These are phyloP conservation scores for Tarsius wallacei DNA, from an alignment of 2,797 vertebrate species.

Conservation along the genomic window DNA sequence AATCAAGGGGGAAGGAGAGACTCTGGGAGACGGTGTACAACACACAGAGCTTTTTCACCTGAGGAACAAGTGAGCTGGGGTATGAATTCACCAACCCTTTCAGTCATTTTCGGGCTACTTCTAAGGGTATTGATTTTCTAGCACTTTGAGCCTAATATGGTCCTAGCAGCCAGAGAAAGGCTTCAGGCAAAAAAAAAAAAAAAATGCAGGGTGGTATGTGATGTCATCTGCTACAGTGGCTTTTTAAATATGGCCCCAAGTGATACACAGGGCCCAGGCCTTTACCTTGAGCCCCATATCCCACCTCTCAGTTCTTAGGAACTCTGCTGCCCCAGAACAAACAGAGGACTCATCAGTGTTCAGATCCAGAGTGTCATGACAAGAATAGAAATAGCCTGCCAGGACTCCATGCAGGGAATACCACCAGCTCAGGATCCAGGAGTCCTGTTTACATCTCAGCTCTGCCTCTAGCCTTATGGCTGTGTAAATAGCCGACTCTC, in stretches of 20 bases:
- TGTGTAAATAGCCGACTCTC: not conserved
- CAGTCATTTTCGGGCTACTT: not conserved
- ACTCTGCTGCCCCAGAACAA: not conserved
- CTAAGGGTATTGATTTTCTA: not conserved
- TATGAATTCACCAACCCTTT: not conserved
- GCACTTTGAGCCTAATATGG: not conserved
- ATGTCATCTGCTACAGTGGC: not conserved
- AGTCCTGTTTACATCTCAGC: not conserved
- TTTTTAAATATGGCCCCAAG: not conserved
- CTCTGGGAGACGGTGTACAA: too few species aligned
- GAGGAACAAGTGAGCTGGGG: rapidly evolving
- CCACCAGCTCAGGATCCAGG: rapidly evolving
- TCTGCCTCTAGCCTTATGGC: not conserved
- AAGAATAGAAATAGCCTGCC: not conserved
- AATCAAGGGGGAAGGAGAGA: too few species aligned
- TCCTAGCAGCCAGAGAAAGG: not conserved
- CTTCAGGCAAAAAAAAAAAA: not conserved
- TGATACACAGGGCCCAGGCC: not conserved
- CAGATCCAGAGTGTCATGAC: not conserved
- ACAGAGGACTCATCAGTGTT: not conserved
- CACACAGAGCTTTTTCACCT: not conserved
- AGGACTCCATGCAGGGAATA: not conserved
- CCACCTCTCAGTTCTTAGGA: not conserved
- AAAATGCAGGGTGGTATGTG: too few species aligned
- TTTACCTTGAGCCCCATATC: not conserved